phyloP scores from a whole-genome alignment of 1,140 invertebrate species.

The Drosophila lowei region DNA sequence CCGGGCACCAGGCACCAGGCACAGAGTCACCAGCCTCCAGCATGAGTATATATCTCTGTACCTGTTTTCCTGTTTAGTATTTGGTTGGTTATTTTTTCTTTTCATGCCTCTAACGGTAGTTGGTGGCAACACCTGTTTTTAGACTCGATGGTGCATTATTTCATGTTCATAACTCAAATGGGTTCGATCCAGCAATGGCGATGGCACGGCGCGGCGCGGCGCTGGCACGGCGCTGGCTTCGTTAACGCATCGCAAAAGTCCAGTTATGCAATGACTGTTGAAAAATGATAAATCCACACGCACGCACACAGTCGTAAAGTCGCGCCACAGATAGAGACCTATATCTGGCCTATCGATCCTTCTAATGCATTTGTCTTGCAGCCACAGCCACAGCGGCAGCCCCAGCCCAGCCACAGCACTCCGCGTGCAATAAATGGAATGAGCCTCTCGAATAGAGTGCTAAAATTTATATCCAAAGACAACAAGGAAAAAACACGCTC shows the following conservation, averaged over 20 bases:
- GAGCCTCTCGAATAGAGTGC: conserved; percentile 60
- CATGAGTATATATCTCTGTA: conserved; percentile 9
- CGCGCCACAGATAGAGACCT: conserved; percentile 18
- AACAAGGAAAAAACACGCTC: conserved; percentile 36
- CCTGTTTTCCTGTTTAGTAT: conserved; percentile 58
- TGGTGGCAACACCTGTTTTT: conserved; percentile 66
- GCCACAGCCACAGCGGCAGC: background rate
- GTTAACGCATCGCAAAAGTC: conserved; percentile 78
- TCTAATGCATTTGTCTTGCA: conserved; percentile 73
- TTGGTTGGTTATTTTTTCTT: conserved; percentile 18
- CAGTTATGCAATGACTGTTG: conserved; percentile 76
- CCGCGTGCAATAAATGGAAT: conserved; percentile 54
- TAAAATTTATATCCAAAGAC: conserved; percentile 70
- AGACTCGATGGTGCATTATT: conserved; percentile 68
- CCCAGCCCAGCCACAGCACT: no score
- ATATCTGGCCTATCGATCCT: conserved; percentile 49
- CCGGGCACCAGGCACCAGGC: background rate
- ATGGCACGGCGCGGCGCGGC: conserved; percentile 22
- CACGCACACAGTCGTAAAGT: conserved; percentile 7
- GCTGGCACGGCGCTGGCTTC: conserved; percentile 56
- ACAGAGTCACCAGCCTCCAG: no score
- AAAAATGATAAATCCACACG: conserved; percentile 48
- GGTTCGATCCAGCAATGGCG: conserved; percentile 44
- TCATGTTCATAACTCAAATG: conserved; percentile 78
- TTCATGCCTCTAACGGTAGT: conserved; percentile 57